These are phyloP conservation scores for Aspidoscelis tigris DNA, from an alignment of 2,113 vertebrate genomes.

Conservation along the genomic window DNA sequence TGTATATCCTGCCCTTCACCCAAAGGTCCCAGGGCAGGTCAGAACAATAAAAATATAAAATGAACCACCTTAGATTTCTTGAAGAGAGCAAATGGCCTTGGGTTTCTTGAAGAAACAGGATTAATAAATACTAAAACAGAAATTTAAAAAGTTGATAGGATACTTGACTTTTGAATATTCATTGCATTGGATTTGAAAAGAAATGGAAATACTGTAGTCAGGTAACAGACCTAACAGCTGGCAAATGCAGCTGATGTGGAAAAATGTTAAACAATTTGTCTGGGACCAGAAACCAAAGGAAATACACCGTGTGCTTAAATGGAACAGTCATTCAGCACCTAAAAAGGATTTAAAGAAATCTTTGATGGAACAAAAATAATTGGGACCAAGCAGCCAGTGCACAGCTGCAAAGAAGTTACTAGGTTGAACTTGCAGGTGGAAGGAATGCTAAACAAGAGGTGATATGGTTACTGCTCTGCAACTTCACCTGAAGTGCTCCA, in stretches of 20 bases:
- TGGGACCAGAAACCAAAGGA: conserved; percentile 78
- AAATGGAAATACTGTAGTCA: conserved; percentile 68
- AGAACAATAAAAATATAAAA: too few relatives aligned
- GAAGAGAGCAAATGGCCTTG: too few relatives aligned
- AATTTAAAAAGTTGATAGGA: neutral
- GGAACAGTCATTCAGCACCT: conserved; percentile 80
- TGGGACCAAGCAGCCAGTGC: conserved; percentile 77
- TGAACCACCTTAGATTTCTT: too few relatives aligned
- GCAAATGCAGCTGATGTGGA: conserved; percentile 78
- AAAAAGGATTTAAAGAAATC: conserved; percentile 78
- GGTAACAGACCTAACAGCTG: conserved; percentile 80
- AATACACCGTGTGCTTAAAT: conserved; percentile 59
- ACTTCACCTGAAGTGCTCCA: conserved; percentile 66
- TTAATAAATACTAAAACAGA: too few relatives aligned
- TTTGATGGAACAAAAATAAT: conserved; percentile 83
- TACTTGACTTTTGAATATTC: conserved; percentile 48
- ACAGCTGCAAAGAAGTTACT: conserved; percentile 82
- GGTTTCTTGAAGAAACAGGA: too few relatives aligned
- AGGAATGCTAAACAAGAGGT: conserved; percentile 77
- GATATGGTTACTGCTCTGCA: conserved; percentile 66
- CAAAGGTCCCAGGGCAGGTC: too few relatives aligned
- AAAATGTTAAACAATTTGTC: conserved; percentile 85
- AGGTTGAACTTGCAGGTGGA: conserved; percentile 69
- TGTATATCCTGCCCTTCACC: too few relatives aligned
- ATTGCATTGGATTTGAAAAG: conserved; percentile 59